Evolutionary conservation across 1,140 invertebrate genomes (phyloP).

Genomic region (Delia radicum): DNA sequence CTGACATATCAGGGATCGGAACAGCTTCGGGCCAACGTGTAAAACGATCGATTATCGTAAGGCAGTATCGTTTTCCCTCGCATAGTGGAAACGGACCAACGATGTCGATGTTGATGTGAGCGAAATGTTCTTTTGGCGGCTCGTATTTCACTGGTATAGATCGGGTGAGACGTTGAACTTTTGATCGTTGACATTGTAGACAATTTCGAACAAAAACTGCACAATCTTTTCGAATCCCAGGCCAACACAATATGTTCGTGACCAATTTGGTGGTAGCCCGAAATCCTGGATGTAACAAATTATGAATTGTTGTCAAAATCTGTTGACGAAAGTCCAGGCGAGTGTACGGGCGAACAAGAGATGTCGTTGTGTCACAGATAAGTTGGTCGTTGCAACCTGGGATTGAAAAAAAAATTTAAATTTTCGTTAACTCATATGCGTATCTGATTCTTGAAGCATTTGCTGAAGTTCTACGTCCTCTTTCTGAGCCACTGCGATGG

Average conservation of each 20-base stretch:
- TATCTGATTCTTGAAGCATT: background rate
- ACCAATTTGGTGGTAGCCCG: background rate
- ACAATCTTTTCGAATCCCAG: background rate
- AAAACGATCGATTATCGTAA: conserved; percentile 10
- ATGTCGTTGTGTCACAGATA: background rate
- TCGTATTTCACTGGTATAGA: background rate
- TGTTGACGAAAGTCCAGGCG: background rate
- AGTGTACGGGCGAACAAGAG: background rate
- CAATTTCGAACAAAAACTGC: background rate
- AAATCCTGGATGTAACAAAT: background rate
- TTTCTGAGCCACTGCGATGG: background rate
- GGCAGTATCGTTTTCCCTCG: conserved; percentile 1
- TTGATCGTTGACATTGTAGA: background rate
- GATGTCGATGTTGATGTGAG: too few relatives aligned
- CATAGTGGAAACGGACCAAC: conserved; percentile 3
- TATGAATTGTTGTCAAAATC: background rate
- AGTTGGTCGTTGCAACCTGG: background rate
- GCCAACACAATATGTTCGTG: background rate
- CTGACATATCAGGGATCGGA: conserved; percentile 36
- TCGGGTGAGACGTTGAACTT: background rate
- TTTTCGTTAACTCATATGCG: too few relatives aligned
- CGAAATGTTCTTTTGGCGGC: background rate
- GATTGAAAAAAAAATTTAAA: background rate
- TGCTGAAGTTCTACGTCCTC: background rate
- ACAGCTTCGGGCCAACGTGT: conserved; percentile 33